phyloP scores from a whole-genome alignment of 2,888 invertebrate genomes.

The Sphaerophoria taeniata region DNA sequence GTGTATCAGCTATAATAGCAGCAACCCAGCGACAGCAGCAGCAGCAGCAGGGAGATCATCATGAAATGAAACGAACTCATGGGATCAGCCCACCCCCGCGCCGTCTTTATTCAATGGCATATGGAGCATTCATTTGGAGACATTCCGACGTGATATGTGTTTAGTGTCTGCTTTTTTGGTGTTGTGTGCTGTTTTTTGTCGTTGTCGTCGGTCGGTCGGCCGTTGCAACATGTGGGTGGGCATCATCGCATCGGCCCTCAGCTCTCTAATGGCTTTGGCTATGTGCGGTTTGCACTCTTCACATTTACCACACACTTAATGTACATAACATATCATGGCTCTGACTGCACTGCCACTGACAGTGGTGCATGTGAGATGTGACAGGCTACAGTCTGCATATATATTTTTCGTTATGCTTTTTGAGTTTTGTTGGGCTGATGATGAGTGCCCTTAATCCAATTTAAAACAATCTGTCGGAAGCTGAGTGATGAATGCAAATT shows the following conservation, averaged over 20 bases:
- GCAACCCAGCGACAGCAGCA: background rate
- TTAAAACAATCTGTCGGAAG: constrained; percentile 67
- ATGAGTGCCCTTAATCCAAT: constrained; percentile 67
- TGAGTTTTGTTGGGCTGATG: constrained; percentile 39
- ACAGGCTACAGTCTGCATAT: constrained; percentile 27
- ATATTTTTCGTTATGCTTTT: constrained; percentile 62
- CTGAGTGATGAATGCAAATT: constrained; percentile 65
- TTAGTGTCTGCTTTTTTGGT: constrained; percentile 18
- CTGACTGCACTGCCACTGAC: too few relatives aligned
- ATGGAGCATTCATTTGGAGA: constrained; percentile 50
- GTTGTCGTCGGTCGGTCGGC: background rate
- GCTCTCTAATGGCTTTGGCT: constrained; percentile 11
- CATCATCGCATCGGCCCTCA: constrained; percentile 13
- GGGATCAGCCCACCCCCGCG: constrained; percentile 20
- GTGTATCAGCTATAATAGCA: constrained; percentile 24
- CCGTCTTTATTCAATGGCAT: background rate
- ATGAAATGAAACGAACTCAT: constrained; percentile 12
- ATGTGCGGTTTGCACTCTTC: constrained; percentile 43
- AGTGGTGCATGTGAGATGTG: constrained; percentile 27
- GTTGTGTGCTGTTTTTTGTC: constrained; percentile 5
- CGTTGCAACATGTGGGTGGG: constrained; percentile 70
- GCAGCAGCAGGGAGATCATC: constrained; percentile 35
- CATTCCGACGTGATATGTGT: constrained; percentile 51
- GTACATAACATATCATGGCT: too few relatives aligned
- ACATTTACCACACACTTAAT: background rate